These are phyloP conservation scores for Syrmaticus mikado DNA, from an alignment of 2,113 vertebrate species.

Conservation along the genomic window DNA sequence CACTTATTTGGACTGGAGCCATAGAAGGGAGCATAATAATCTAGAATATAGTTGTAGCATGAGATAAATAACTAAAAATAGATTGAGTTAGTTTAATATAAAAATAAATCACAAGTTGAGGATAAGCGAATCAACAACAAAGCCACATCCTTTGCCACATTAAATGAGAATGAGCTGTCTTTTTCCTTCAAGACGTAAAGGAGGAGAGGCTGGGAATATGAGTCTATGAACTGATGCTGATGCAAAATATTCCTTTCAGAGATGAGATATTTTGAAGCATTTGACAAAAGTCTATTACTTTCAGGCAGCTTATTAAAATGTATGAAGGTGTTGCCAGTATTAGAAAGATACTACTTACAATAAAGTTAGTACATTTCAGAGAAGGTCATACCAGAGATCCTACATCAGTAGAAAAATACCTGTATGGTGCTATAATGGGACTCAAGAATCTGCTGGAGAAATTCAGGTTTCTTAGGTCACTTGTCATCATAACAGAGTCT, in stretches of 20 bases:
- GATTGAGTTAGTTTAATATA: neutral
- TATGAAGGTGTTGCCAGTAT: slow-evolving; percentile 38
- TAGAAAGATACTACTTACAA: slow-evolving; percentile 46
- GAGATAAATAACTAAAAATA: neutral
- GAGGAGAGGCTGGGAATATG: neutral
- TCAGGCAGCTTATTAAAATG: slow-evolving; percentile 64
- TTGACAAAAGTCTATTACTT: slow-evolving; percentile 54
- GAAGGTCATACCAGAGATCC: slow-evolving; percentile 46
- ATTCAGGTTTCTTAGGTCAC: slow-evolving; percentile 40
- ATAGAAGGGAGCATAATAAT: neutral
- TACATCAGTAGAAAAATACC: slow-evolving; percentile 32
- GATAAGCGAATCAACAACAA: neutral
- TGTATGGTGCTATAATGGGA: slow-evolving; percentile 8
- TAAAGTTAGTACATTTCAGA: slow-evolving; percentile 55
- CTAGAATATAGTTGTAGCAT: neutral
- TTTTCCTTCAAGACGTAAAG: neutral
- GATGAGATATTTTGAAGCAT: slow-evolving; percentile 20
- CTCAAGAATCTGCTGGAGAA: slow-evolving; percentile 32
- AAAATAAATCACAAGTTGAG: neutral
- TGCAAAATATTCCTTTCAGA: slow-evolving; percentile 32
- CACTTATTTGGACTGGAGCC: neutral
- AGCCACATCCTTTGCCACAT: neutral
- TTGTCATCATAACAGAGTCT: slow-evolving; percentile 36
- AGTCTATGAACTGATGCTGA: neutral
- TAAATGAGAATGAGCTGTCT: neutral